Conservation (phyloP, 2,888 invertebrate genomes). For the Xylophagus ater region DNA sequence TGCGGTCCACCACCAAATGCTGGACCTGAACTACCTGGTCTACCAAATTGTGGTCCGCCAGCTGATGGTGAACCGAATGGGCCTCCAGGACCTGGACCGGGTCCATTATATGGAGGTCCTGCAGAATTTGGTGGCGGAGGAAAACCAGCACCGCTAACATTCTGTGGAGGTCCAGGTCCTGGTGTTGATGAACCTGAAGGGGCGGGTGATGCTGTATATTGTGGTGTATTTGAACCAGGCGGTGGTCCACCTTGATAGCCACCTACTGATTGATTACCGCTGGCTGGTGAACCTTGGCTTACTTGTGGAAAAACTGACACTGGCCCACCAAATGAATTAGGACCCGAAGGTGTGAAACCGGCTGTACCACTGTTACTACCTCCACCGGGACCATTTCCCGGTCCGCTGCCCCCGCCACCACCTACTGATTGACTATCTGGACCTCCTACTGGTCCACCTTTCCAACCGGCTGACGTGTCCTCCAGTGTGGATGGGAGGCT, state of each 20-base stretch:
- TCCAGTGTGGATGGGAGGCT: constrained; percentile 63
- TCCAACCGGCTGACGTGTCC: constrained; percentile 67
- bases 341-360: constrained; percentile 42
- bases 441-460: constrained; percentile 61
- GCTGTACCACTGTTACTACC: constrained; percentile 48
- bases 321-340: constrained; percentile 41
- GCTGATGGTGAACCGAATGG: constrained; percentile 59
- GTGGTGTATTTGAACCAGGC: constrained; percentile 66
- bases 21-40: constrained; percentile 56
- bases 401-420: constrained; percentile 60
- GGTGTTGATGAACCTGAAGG: constrained; percentile 75
- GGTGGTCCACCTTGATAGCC: constrained; percentile 57
- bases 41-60: constrained; percentile 50
- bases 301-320: constrained; percentile 56
- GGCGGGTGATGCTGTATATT: constrained; percentile 77
- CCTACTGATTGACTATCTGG: constrained; percentile 45
- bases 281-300: constrained; percentile 63
- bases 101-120: constrained; percentile 56
- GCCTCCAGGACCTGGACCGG: constrained; percentile 45
- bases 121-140: constrained; percentile 43
- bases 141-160: constrained; percentile 43
- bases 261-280: constrained; percentile 48
- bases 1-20: constrained; percentile 47
- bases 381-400: constrained; percentile 53
- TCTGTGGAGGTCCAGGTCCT: constrained; percentile 56